Percentiles rank a stretch among this genome's conserved stretches.
These are phyloP conservation scores for Conistra vaccinii DNA, from an alignment of 2,888 invertebrate genomes.

Conservation along the genomic window DNA sequence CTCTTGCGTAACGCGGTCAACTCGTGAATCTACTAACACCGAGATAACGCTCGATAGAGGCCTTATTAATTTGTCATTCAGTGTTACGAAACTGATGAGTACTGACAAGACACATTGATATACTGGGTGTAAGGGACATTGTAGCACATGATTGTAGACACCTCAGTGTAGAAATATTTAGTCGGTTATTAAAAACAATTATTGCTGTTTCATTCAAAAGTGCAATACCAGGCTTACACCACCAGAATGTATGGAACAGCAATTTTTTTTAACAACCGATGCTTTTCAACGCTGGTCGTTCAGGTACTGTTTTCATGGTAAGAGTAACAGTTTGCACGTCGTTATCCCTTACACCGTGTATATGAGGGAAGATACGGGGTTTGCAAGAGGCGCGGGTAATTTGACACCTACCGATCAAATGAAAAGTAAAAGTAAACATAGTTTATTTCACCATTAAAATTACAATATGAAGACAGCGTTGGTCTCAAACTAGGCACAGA, in stretches of 20 bases:
- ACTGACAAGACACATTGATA: not conserved
- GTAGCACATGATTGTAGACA: not conserved
- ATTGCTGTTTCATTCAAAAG: no score
- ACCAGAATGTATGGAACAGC: no score
- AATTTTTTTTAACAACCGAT: not conserved
- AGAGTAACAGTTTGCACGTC: no score
- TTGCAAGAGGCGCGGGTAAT: not conserved
- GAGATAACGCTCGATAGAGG: constrained; percentile 64
- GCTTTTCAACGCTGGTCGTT: no score
- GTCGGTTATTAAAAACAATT: not conserved
- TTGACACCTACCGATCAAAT: not conserved
- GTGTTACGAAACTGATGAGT: constrained; percentile 40
- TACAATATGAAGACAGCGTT: not conserved
- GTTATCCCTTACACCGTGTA: not conserved
- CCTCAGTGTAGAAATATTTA: not conserved
- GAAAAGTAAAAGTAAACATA: not conserved
- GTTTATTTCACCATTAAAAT: not conserved
- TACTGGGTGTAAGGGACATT: not conserved
- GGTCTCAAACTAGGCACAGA: not conserved
- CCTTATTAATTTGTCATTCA: constrained; percentile 68
- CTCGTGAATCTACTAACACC: constrained; percentile 64
- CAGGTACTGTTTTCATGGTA: not conserved
- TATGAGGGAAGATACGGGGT: not conserved
- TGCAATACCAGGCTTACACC: no score
- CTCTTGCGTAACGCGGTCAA: constrained; percentile 66